Conservation (phyloP, 2,113 vertebrate genomes). For the Poeciliopsis occidentalis region DNA sequence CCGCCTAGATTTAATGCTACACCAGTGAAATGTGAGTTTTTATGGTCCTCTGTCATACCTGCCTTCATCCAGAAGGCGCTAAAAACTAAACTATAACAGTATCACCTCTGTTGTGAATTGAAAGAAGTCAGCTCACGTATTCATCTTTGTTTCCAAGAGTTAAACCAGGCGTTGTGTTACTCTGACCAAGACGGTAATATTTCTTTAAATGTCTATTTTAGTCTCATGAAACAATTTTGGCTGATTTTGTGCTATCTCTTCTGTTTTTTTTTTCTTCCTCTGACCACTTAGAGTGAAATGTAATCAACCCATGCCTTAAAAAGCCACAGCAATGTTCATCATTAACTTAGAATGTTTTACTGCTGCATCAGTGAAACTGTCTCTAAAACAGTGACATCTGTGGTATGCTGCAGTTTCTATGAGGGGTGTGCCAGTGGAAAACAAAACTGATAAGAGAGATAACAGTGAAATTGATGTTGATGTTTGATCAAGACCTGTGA, state of each 20-base stretch:
- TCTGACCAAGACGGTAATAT: neutral
- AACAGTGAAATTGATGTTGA: conserved; percentile 15
- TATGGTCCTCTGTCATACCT: neutral
- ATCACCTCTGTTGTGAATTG: neutral
- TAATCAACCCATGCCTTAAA: neutral
- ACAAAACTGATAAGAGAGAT: conserved; percentile 56
- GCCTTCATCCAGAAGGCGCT: conserved; percentile 3
- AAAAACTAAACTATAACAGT: neutral
- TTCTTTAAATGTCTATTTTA: neutral
- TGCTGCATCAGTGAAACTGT: neutral
- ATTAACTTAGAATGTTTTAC: neutral
- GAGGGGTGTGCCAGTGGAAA: conserved; percentile 50
- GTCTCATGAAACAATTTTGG: neutral
- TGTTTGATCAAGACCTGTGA: conserved; percentile 41
- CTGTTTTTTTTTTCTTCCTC: neutral
- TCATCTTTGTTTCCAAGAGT: neutral
- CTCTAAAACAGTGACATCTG: conserved; percentile 25
- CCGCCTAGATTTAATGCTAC: neutral
- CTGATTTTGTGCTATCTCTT: neutral
- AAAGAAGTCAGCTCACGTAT: neutral
- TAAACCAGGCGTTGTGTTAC: no score
- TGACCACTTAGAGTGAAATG: neutral
- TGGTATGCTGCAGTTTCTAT: conserved; percentile 50
- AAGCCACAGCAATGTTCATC: neutral
- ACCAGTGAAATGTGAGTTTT: conserved; percentile 31